Conservation (phyloP, 2,113 vertebrate genomes). For the Prinia subflava region DNA sequence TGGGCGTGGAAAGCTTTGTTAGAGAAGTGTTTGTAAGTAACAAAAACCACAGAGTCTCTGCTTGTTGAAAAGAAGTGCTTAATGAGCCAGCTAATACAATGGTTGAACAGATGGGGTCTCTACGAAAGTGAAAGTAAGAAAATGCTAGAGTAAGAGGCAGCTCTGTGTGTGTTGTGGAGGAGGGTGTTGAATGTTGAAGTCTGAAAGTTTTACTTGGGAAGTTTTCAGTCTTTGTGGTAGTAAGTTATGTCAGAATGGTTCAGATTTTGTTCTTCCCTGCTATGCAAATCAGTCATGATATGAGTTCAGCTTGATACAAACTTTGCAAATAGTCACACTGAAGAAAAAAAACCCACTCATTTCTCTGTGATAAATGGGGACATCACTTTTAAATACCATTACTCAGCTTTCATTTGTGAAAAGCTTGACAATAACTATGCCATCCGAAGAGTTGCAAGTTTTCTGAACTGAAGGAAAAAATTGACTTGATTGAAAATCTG, state of each 20-base stretch:
- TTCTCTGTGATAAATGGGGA: background rate
- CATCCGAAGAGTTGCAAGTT: background rate
- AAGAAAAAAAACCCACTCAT: background rate
- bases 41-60: accelerated
- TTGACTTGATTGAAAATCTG: background rate
- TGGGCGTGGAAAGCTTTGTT: background rate
- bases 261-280: background rate
- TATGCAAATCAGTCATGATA: background rate
- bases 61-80: background rate
- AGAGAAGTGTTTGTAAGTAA: background rate
- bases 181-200: background rate
- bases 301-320: background rate
- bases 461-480: background rate
- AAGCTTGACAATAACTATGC: background rate
- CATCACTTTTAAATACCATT: background rate
- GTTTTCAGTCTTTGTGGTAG: background rate
- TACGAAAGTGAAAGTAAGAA: background rate
- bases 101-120: background rate
- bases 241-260: background rate
- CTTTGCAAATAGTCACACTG: background rate
- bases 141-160: background rate
- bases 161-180: background rate
- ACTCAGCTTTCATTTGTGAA: background rate
- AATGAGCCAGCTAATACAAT: background rate
- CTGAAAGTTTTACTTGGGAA: background rate